phyloP scores from a whole-genome alignment of 2,888 invertebrate species.

The Nycteola revayana region DNA sequence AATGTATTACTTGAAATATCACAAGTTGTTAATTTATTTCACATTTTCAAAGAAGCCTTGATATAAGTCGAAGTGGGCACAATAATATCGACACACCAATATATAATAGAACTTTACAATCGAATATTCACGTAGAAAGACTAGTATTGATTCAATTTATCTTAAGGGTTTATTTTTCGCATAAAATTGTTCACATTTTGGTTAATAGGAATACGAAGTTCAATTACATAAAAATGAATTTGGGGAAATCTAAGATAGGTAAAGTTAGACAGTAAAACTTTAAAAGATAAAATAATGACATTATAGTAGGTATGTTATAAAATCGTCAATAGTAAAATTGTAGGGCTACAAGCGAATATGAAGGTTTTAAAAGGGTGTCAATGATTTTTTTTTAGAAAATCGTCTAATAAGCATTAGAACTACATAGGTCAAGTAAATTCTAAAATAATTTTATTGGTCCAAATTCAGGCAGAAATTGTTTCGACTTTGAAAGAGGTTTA shows the following conservation, averaged over 20 bases:
- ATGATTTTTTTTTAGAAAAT: constrained; percentile 38
- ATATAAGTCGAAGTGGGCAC: constrained; percentile 14
- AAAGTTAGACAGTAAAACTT: constrained; percentile 4
- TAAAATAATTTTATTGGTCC: constrained; percentile 66
- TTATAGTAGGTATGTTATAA: constrained; percentile 16
- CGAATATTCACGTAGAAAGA: constrained; percentile 32
- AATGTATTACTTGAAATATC: too few species aligned
- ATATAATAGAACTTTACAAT: constrained; percentile 28
- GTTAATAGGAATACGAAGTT: too few species aligned
- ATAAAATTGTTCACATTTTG: too few species aligned
- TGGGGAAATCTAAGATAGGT: constrained; percentile 4
- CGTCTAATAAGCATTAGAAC: constrained; percentile 47
- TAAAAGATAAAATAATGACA: constrained; percentile 16
- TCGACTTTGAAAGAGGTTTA: too few species aligned
- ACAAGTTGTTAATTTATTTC: too few species aligned
- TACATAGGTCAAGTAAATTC: constrained; percentile 56
- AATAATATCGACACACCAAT: constrained; percentile 23
- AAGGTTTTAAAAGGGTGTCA: constrained; percentile 12
- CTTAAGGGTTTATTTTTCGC: constrained; percentile 7
- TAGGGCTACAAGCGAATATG: too few species aligned
- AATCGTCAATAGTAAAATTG: too few species aligned
- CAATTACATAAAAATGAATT: constrained; percentile 1
- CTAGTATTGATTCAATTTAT: constrained; percentile 30
- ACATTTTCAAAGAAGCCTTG: too few species aligned
- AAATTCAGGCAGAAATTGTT: constrained; percentile 46